Base-by-base conservation (phyloP, 2,888 invertebrate genomes). In the Galerucella nymphaeae region DNA sequence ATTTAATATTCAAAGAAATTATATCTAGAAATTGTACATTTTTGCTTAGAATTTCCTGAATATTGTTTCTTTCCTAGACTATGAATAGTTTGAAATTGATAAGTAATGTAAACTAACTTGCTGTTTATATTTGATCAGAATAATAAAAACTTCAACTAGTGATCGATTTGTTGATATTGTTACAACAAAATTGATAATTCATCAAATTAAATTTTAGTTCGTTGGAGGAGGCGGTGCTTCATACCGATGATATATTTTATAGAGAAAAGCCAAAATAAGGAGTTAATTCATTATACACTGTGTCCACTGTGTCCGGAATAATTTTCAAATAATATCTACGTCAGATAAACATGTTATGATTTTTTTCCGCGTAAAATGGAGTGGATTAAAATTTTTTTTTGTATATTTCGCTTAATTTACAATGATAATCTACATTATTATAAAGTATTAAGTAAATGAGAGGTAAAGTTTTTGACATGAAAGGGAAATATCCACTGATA, bases 91-190 rank as follows among this genome's bases (percentile, higher is more conserved):
- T 10, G 18, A 18, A 4, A 18, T 9, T n/a, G 53, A 53, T 18
- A 53, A 53, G 9, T n/a, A 8, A 8, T 53, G 18, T 53, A 53
- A 53, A 16, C 1, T 16, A 53, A n/a, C 18, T 9, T 0, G 0
- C 9, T 53, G 18, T 53, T 53, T 53, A 53, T 18, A 53, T n/a
- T 53, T 18, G 10, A 8, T 53, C 16, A 18, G 53, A 53, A n/a
- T 53, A n/a, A 53, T 53, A 53, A 53, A 53, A 53, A 18, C 53
- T n/a, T 53, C 42, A 4, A 45, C 42, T 18, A 6, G 53, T 18
- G 18, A 53, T 18, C 53, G 53, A 53, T 53, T 53, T 53, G 53
- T 53, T 53, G 53, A n/a, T 18, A 13, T 14, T 45, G 42, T 45
- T 45, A 45, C 13, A 45, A 53, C 9, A 18, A 53, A 53, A 18